These are phyloP conservation scores for Temnothorax longispinosus DNA, from an alignment of 1,140 invertebrate genomes.

Conservation along the genomic window DNA sequence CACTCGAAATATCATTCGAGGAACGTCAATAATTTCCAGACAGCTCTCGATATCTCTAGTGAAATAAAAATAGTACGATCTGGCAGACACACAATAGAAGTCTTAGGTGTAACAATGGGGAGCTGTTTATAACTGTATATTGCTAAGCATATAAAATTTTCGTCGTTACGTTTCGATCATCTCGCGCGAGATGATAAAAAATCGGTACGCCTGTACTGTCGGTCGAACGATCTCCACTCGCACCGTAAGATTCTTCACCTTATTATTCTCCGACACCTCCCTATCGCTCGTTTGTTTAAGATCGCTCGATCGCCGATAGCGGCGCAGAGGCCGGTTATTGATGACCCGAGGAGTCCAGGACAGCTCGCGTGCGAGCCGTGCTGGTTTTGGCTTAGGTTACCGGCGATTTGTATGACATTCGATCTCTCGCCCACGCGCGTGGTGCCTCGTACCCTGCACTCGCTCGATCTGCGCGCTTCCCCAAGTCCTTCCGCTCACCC, in stretches of 20 bases:
- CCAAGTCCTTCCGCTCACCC: slow-evolving; percentile 35
- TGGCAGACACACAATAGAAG: neutral
- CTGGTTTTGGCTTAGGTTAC: slow-evolving; percentile 82
- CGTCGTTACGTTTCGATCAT: neutral
- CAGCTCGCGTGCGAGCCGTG: slow-evolving; percentile 63
- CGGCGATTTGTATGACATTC: slow-evolving; percentile 84
- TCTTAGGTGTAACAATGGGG: neutral
- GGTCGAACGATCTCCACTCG: slow-evolving; percentile 8
- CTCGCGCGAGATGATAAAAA: neutral
- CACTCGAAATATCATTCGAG: slow-evolving; percentile 33
- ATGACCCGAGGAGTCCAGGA: slow-evolving; percentile 66
- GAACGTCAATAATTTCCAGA: slow-evolving; percentile 20
- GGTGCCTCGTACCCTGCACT: slow-evolving; percentile 44
- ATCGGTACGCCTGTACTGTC: neutral
- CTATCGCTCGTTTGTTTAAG: slow-evolving; percentile 69
- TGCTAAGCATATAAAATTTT: neutral
- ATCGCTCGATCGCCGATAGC: slow-evolving; percentile 72
- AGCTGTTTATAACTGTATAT: neutral
- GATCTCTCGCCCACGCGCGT: slow-evolving; percentile 80
- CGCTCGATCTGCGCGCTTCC: slow-evolving; percentile 11
- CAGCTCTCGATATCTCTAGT: neutral
- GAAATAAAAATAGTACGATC: neutral
- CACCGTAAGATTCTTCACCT: slow-evolving; percentile 17
- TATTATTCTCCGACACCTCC: slow-evolving; percentile 54
- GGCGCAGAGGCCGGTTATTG: slow-evolving; percentile 75